Evolutionary conservation across 2,797 vertebrate species (phyloP).

Genomic region (Poeciliopsis infans): DNA sequence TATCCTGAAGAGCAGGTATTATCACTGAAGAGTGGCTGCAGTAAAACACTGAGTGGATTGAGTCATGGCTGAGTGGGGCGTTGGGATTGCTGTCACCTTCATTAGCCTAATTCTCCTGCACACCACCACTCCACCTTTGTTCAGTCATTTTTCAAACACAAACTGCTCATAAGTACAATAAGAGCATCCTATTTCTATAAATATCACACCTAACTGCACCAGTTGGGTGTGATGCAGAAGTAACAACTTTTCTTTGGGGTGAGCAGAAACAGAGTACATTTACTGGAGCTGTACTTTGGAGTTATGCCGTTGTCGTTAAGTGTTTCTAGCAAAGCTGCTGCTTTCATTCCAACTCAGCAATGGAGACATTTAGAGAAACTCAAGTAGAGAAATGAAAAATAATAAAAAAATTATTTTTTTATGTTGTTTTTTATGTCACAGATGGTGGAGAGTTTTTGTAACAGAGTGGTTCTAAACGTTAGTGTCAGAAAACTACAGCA

Average conservation of each 20-base stretch:
- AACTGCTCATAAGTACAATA: conserved; percentile 18
- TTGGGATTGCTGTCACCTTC: conserved; percentile 55
- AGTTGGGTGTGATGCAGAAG: not conserved
- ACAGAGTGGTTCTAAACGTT: too few species aligned
- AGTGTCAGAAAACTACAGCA: too few species aligned
- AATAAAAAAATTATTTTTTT: too few species aligned
- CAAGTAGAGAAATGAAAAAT: too few species aligned
- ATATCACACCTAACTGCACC: conserved; percentile 7
- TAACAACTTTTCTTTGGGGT: conserved; percentile 25
- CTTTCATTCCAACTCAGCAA: too few species aligned
- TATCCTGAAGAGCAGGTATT: not conserved
- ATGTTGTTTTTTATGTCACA: too few species aligned
- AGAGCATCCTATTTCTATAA: conserved; percentile 25
- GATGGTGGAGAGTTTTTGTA: too few species aligned
- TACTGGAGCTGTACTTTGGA: too few species aligned
- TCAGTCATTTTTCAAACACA: conserved; percentile 40
- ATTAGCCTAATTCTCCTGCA: conserved; percentile 58
- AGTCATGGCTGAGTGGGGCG: conserved; percentile 59
- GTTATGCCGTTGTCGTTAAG: too few species aligned
- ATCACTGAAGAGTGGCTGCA: conserved; percentile 11
- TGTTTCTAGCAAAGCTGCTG: too few species aligned
- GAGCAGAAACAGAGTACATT: conserved; percentile 6
- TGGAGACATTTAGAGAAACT: too few species aligned
- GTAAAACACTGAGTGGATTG: conserved; percentile 20
- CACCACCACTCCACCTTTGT: conserved; percentile 55